Conservation (phyloP, 35 echinoderm and acorn worm species). For the Ophioderma brevispina region DNA sequence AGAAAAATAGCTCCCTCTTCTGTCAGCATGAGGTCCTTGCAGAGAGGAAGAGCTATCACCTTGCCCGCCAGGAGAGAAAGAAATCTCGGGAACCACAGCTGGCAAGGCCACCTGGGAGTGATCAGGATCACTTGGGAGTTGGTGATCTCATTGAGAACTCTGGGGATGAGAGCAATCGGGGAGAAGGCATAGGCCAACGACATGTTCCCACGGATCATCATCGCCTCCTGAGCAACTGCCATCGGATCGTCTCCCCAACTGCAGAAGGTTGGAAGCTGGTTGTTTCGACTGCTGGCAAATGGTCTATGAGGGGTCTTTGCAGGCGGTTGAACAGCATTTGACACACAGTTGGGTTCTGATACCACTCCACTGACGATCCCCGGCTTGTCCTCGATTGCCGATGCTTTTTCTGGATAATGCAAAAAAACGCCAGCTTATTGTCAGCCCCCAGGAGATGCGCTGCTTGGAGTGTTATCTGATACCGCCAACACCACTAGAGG, state of each 20-base stretch:
- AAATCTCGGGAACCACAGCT: conserved; percentile 1
- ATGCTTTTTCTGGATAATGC: not conserved
- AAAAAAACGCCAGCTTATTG: not conserved
- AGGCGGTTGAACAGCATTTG: no score
- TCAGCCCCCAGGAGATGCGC: conserved; percentile 10
- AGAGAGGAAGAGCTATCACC: not conserved
- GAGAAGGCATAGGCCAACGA: conserved; percentile 29
- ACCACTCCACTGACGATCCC: conserved; percentile 1
- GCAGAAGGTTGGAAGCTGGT: no score
- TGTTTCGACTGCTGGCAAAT: not conserved
- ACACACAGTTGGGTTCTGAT: not conserved
- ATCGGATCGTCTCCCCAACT: not conserved
- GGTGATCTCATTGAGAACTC: not conserved
- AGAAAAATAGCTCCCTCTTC: not conserved
- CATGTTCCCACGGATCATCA: conserved; percentile 23
- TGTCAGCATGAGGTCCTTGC: not conserved
- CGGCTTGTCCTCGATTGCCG: not conserved
- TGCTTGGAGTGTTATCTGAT: not conserved
- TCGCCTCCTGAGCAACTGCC: conserved; percentile 3
- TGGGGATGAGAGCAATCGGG: no score
- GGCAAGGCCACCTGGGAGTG: not conserved
- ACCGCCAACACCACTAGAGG: not conserved
- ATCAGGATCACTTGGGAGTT: not conserved
- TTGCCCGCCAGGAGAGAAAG: not conserved
- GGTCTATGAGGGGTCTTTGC: no score